Base-by-base conservation (phyloP, 2,888 invertebrate species). In the Geotrupes spiniger region DNA sequence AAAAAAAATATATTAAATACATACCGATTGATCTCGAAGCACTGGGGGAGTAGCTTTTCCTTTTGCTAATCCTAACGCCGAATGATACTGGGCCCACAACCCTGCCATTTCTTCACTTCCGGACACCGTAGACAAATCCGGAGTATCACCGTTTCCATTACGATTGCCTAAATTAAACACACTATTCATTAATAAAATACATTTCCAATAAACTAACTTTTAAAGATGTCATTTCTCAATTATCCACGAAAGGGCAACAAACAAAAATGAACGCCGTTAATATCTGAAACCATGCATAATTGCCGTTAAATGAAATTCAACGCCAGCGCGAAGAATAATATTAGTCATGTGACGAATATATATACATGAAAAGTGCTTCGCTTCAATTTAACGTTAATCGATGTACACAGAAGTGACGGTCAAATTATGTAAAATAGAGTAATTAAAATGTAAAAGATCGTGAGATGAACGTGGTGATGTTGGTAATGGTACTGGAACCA, bases 81-180 rank as follows among this genome's bases (percentile, higher is more conserved):
- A 85, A 73, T 87, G 87, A 72, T 89, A 90, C 51, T 89, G 88
- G 3, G 89, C 88, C 90, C 90, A 91, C n/a, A 89, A 76, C 26
- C 88, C 87, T 1, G 89, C 88, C 79, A 89, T 85, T 67, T 85
- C 85, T 70, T 85, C 85, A 27, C 70, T 69, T 9, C 74, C 74
- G 29, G 74, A 70, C 29, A 76, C 71, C 10, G 72, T 64, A 10
- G 78, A 76, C 53, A 78, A 61, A 62, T 74, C 77, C 25, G 75
- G 73, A 31, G 76, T 71, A 26, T 75, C 75, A 36, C 67, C 70
- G 49, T 66, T 68, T 37, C 73, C 69, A 58, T 72, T 72, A 60
- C 72, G 58, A 62, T 71, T 70, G 54, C 68, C 71, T 67, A 59
- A 14, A 49, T 16, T 51, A 39, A 40, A 42, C 9, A 36, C 6